Percentiles rank a stretch among this genome's conserved stretches.
phyloP scores from a whole-genome alignment of 2,888 invertebrate species.

The Catotricha subobsoleta region DNA sequence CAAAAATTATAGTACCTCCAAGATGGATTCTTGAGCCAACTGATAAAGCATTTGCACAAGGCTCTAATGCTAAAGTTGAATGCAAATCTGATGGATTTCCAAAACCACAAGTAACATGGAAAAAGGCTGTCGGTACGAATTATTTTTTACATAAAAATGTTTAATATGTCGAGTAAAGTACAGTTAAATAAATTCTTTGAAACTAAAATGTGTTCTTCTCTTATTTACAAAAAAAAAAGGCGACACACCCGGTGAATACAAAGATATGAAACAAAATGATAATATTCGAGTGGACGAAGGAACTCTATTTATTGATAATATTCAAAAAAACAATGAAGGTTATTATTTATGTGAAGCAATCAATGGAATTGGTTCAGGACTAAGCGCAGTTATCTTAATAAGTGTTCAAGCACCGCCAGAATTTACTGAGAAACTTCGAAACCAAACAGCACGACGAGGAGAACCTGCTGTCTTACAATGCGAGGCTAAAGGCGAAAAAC shows the following conservation, averaged over 20 bases:
- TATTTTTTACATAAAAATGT: background rate
- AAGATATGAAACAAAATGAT: conserved; percentile 77
- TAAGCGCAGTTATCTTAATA: conserved; percentile 84
- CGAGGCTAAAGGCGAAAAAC: conserved; percentile 86
- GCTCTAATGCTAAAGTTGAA: conserved; percentile 83
- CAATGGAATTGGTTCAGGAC: conserved; percentile 86
- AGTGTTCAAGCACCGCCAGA: conserved; percentile 92
- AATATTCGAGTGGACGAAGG: conserved; percentile 90
- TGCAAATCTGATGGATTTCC: conserved; percentile 94
- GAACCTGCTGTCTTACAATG: conserved; percentile 83
- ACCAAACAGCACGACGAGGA: conserved; percentile 77
- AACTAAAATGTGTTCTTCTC: too few species aligned
- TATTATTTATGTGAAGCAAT: conserved; percentile 92
- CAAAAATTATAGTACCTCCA: conserved; percentile 72
- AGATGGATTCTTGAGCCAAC: conserved; percentile 92
- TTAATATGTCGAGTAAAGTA: background rate
- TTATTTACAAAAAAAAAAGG: conserved; percentile 43
- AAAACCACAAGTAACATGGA: conserved; percentile 86
- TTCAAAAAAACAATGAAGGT: conserved; percentile 85
- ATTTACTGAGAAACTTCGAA: conserved; percentile 79
- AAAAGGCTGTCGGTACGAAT: conserved; percentile 73
- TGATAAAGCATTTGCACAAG: conserved; percentile 88
- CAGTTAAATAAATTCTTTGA: too few species aligned
- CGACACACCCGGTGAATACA: conserved; percentile 81
- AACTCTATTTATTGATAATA: conserved; percentile 73